A percentile compares a stretch with the other conserved stretches of the same genome.
These are phyloP conservation scores for Rhinolophus ferrumequinum DNA, from an alignment of 2,113 vertebrate species.

Conservation along the genomic window DNA sequence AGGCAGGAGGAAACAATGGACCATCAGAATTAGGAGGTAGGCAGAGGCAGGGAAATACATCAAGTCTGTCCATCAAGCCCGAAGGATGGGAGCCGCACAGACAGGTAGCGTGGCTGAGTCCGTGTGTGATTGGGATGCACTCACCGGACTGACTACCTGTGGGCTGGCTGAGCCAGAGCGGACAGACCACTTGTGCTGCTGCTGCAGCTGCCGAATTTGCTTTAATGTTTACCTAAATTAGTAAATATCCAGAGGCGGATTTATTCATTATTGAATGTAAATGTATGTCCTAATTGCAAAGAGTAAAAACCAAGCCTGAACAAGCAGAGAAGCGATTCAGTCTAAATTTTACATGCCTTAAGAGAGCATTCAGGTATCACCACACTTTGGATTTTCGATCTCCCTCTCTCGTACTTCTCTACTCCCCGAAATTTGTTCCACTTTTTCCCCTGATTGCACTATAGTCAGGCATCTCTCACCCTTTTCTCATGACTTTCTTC, in stretches of 20 bases:
- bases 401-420: not conserved
- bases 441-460: not conserved
- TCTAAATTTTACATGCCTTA: not conserved
- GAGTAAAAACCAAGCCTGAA: not conserved
- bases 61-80: not conserved
- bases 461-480: not conserved
- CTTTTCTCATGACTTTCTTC: not conserved
- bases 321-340: too few species aligned
- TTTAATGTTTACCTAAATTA: not conserved
- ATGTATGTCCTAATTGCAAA: not conserved
- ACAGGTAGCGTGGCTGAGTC: not conserved
- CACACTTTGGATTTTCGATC: not conserved
- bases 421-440: not conserved
- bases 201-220: not conserved
- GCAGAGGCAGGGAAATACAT: not conserved
- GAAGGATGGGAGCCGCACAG: not conserved
- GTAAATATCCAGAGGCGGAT: not conserved
- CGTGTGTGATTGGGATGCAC: fast-evolving
- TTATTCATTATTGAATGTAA: not conserved
- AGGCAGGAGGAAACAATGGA: not conserved
- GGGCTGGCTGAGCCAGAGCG: not conserved
- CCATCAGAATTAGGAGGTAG: not conserved
- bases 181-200: not conserved
- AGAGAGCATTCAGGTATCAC: not conserved
- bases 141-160: too few species aligned